A percentile compares a stretch with the other conserved stretches of the same genome.
phyloP scores from a whole-genome alignment of 2,113 vertebrate genomes.

The Apeltes quadracus region DNA sequence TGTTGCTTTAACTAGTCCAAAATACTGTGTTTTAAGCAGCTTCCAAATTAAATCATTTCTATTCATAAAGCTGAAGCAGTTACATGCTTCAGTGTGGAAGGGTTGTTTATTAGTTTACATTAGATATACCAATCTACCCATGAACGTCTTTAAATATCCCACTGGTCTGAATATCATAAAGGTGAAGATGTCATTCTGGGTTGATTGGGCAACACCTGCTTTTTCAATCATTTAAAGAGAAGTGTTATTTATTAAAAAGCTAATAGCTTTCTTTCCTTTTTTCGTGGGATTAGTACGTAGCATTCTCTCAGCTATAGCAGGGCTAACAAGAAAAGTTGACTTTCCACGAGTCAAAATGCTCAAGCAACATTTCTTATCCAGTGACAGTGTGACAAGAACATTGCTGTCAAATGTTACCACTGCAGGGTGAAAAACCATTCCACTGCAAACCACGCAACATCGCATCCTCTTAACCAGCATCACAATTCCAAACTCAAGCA shows the following conservation, averaged over 20 bases:
- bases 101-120: background rate
- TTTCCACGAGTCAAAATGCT: conserved; percentile 2
- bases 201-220: background rate
- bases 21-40: background rate
- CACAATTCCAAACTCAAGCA: conserved; percentile 4
- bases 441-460: conserved; percentile 20
- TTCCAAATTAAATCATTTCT: background rate
- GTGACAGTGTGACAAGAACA: conserved; percentile 20
- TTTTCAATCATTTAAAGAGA: background rate
- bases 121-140: background rate
- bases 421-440: conserved; percentile 1
- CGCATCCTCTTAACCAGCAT: conserved; percentile 4
- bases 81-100: background rate
- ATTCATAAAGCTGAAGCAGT: background rate
- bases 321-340: background rate
- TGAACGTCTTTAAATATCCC: background rate
- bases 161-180: background rate
- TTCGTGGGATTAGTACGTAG: background rate
- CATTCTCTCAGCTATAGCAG: background rate
- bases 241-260: background rate
- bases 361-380: background rate
- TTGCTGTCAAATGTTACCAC: conserved; percentile 6
- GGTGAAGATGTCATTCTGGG: background rate
- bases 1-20: background rate
- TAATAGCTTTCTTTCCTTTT: background rate